phyloP scores from a whole-genome alignment of 2,888 invertebrate species.

The Rhagonycha fulva region DNA sequence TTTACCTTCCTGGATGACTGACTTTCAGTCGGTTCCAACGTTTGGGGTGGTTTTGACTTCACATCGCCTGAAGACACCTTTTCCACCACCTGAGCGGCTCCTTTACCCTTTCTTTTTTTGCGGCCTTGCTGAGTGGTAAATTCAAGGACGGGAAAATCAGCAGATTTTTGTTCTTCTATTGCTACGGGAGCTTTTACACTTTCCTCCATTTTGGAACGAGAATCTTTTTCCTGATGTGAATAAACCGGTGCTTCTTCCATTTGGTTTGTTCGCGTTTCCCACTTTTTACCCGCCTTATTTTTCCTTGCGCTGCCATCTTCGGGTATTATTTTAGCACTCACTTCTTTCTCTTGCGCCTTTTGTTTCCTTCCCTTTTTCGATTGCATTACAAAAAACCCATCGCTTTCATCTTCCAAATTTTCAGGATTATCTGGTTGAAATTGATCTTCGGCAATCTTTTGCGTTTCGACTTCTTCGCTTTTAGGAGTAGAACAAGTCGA shows the following conservation, averaged over 20 bases:
- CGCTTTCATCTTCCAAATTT: background rate
- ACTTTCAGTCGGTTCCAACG: background rate
- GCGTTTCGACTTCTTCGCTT: background rate
- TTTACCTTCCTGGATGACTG: background rate
- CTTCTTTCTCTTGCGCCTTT: background rate
- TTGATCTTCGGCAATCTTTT: background rate
- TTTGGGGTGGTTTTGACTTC: background rate
- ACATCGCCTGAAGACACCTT: background rate
- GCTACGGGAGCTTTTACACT: background rate
- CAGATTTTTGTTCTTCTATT: background rate
- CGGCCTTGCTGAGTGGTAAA: slow-evolving; percentile 1
- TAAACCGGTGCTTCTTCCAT: background rate
- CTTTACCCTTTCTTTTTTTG: background rate
- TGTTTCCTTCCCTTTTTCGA: background rate
- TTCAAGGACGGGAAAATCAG: background rate
- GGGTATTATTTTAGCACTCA: background rate
- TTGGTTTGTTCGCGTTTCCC: background rate
- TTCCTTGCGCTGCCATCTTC: background rate
- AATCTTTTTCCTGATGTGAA: background rate
- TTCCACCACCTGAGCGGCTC: background rate
- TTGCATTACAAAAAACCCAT: background rate
- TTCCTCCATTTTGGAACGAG: background rate
- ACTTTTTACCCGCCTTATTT: background rate
- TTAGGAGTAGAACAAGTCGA: background rate
- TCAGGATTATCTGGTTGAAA: background rate